These are phyloP conservation scores for Acipenser oxyrinchus DNA, from an alignment of 2,797 vertebrate species.

Conservation along the genomic window DNA sequence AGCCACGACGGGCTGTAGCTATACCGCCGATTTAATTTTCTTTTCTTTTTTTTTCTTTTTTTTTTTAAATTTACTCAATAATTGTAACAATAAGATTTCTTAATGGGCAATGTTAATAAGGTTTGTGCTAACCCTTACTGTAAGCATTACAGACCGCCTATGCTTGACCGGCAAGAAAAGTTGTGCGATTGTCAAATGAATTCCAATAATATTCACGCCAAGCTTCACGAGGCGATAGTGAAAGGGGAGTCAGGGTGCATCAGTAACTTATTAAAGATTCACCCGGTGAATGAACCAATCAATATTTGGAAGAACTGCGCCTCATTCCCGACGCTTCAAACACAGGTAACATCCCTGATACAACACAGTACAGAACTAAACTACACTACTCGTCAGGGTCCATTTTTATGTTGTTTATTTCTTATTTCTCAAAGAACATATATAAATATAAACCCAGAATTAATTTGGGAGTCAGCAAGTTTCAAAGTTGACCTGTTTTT, in stretches of 20 bases:
- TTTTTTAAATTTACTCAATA: too few species aligned
- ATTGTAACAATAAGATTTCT: background rate
- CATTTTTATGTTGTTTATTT: too few species aligned
- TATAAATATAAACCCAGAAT: too few species aligned
- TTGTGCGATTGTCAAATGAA: background rate
- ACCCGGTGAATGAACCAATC: slow-evolving; percentile 30
- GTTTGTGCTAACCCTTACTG: slow-evolving; percentile 10
- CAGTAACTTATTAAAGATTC: slow-evolving; percentile 22
- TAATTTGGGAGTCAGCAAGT: too few species aligned
- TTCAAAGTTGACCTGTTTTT: too few species aligned
- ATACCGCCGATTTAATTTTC: too few species aligned
- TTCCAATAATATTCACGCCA: slow-evolving; percentile 5
- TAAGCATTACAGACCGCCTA: slow-evolving; percentile 6
- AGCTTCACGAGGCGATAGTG: slow-evolving; percentile 31
- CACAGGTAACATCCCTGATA: slow-evolving; percentile 25
- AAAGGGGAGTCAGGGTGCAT: slow-evolving; percentile 21
- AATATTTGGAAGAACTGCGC: slow-evolving; percentile 18
- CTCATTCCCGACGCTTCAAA: slow-evolving; percentile 11
- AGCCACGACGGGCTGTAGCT: too few species aligned
- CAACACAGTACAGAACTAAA: too few species aligned
- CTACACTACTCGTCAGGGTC: too few species aligned
- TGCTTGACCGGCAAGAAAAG: too few species aligned
- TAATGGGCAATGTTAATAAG: slow-evolving; percentile 33
- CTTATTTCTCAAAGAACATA: too few species aligned
- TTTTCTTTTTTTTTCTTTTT: too few species aligned